Evolutionary conservation across 1,140 invertebrate genomes (phyloP).

Genomic region (Calephelis nemesis): DNA sequence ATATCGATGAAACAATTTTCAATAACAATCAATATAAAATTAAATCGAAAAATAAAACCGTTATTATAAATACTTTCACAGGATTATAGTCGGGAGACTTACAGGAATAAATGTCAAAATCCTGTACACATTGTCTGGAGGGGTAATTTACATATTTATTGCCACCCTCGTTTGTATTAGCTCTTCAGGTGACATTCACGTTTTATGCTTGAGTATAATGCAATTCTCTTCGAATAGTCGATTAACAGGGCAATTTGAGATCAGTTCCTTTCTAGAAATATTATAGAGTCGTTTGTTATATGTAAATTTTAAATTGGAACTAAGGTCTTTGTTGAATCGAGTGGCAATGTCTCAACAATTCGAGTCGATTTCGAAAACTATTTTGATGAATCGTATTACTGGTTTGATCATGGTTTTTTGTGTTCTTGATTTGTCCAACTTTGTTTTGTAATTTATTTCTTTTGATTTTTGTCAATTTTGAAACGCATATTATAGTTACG

Average conservation of each 20-base stretch:
- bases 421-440: no score
- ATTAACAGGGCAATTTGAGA: constrained; percentile 42
- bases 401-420: background rate
- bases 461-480: no score
- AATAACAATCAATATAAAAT: constrained; percentile 26
- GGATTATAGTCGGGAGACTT: constrained; percentile 8
- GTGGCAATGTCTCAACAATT: background rate
- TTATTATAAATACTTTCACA: constrained; percentile 1
- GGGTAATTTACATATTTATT: constrained; percentile 46
- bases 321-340: constrained; percentile 12
- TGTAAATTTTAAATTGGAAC: constrained; percentile 33
- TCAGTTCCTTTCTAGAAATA: constrained; percentile 31
- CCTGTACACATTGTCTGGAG: constrained; percentile 28
- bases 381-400: background rate
- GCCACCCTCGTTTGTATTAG: constrained; percentile 46
- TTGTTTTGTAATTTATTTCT: no score
- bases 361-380: background rate
- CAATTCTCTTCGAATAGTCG: constrained; percentile 39
- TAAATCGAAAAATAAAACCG: constrained; percentile 19
- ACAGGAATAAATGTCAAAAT: constrained; percentile 35
- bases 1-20: constrained; percentile 21
- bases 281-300: constrained; percentile 33
- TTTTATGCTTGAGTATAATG: constrained; percentile 37
- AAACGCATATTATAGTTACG: no score
- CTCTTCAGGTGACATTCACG: constrained; percentile 39